Evolutionary conservation across 2,113 vertebrate species (phyloP).

Genomic region (Quiscalus mexicanus): DNA sequence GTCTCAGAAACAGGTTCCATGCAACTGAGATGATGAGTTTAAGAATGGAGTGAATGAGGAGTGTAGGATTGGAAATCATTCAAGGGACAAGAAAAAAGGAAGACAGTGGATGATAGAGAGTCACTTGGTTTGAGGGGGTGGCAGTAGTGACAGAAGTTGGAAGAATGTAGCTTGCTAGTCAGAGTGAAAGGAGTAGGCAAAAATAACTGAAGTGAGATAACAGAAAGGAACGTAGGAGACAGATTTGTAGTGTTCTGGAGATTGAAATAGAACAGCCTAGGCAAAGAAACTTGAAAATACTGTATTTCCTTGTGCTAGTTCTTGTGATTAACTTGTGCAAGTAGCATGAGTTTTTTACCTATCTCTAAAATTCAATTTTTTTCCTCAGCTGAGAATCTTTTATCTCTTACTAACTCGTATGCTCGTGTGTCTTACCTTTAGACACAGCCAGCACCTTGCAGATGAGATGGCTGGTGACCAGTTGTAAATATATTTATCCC

Average conservation of each 20-base stretch:
- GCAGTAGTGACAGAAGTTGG: not conserved
- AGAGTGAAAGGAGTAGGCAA: not conserved
- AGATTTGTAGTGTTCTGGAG: not conserved
- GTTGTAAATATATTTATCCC: not conserved
- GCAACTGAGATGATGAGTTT: not conserved
- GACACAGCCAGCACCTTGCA: not conserved
- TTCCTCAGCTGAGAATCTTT: not conserved
- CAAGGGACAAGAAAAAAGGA: not conserved
- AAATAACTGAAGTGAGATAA: not conserved
- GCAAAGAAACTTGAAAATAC: not conserved
- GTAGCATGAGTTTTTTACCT: not conserved
- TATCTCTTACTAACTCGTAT: not conserved
- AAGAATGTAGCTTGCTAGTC: not conserved
- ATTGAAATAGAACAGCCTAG: not conserved
- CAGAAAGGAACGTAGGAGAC: rapidly evolving
- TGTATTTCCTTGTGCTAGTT: not conserved
- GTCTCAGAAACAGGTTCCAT: not conserved
- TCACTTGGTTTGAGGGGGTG: not conserved
- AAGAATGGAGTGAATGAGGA: not conserved
- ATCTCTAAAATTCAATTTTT: not conserved
- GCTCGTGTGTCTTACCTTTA: not conserved
- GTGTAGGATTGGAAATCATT: not conserved
- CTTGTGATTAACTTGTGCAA: not conserved
- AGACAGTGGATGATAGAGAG: not conserved
- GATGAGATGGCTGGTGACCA: not conserved